Percentiles rank a stretch among this genome's conserved stretches.
These are phyloP conservation scores for Sterrhoptilus dennistouni DNA, from an alignment of 2,113 vertebrate genomes.

Conservation along the genomic window DNA sequence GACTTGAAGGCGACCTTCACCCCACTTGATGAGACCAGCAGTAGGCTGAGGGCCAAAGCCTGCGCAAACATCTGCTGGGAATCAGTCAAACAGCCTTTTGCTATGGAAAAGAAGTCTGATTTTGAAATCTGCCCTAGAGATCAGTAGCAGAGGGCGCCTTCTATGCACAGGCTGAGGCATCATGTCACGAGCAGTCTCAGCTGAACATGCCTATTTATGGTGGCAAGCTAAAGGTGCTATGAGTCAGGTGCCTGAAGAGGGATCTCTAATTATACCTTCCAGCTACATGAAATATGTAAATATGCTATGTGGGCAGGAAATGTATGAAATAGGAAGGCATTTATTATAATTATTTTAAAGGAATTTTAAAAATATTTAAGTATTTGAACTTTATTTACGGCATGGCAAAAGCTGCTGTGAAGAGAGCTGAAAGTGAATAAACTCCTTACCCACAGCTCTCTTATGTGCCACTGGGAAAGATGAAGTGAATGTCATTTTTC, in stretches of 20 bases:
- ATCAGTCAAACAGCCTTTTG: neutral
- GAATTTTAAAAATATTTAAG: slow-evolving; percentile 1
- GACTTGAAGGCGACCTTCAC: neutral
- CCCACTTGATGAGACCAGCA: neutral
- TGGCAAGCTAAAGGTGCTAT: slow-evolving; percentile 38
- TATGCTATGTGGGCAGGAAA: slow-evolving; percentile 32
- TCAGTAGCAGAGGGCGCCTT: neutral
- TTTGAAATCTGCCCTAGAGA: neutral
- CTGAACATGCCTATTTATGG: slow-evolving; percentile 30
- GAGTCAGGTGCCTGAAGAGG: slow-evolving; percentile 50
- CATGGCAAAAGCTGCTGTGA: neutral
- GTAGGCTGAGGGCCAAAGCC: neutral
- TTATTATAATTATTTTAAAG: slow-evolving; percentile 22
- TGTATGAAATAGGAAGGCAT: neutral
- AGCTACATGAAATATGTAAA: slow-evolving; percentile 33
- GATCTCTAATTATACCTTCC: slow-evolving; percentile 55
- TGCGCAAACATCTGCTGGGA: neutral
- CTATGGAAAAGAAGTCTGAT: neutral
- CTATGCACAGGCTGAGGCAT: neutral
- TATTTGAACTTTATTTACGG: slow-evolving; percentile 13
- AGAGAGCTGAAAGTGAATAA: neutral
- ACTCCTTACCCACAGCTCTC: neutral
- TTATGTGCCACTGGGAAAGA: neutral
- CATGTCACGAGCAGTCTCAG: neutral
- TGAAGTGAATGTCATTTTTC: neutral